phyloP scores from a whole-genome alignment of 1,140 invertebrate genomes.

The Drosophila athabasca region DNA sequence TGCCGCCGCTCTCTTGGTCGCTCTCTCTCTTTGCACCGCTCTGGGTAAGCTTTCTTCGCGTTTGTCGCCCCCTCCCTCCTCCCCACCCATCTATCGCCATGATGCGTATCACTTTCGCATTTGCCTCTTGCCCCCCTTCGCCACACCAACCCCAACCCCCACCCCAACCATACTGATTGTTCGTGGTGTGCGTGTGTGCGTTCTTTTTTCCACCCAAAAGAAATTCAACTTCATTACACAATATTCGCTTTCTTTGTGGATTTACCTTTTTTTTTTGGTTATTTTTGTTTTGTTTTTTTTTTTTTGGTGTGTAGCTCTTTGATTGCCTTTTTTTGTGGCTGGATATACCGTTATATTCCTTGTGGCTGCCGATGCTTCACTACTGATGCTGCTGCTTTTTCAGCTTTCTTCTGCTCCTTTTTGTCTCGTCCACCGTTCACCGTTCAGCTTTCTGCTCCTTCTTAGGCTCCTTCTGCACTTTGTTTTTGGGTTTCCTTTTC shows the following conservation, averaged over 20 bases:
- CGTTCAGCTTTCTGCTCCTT: neutral
- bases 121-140: slow-evolving; percentile 4
- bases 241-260: slow-evolving; percentile 43
- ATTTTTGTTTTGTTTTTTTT: slow-evolving; percentile 43
- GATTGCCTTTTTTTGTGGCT: slow-evolving; percentile 42
- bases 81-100: neutral
- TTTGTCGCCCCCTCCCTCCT: neutral
- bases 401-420: slow-evolving; percentile 8
- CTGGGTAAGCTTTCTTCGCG: no score
- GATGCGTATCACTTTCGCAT: slow-evolving; percentile 49
- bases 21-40: neutral
- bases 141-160: no score
- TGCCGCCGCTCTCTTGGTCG: slow-evolving; percentile 23
- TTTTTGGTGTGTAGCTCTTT: slow-evolving; percentile 34
- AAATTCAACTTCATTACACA: slow-evolving; percentile 74
- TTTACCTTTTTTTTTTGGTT: slow-evolving; percentile 50
- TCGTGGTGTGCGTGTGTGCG: neutral
- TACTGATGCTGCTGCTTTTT: neutral
- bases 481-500: slow-evolving; percentile 5
- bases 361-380: slow-evolving; percentile 3
- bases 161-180: no score
- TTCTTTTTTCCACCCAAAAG: slow-evolving; percentile 34
- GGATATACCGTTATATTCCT: slow-evolving; percentile 39
- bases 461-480: slow-evolving; percentile 16
- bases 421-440: slow-evolving; percentile 5